Base-by-base conservation (phyloP, 1,140 invertebrate species). In the Scaptomyza montana region DNA sequence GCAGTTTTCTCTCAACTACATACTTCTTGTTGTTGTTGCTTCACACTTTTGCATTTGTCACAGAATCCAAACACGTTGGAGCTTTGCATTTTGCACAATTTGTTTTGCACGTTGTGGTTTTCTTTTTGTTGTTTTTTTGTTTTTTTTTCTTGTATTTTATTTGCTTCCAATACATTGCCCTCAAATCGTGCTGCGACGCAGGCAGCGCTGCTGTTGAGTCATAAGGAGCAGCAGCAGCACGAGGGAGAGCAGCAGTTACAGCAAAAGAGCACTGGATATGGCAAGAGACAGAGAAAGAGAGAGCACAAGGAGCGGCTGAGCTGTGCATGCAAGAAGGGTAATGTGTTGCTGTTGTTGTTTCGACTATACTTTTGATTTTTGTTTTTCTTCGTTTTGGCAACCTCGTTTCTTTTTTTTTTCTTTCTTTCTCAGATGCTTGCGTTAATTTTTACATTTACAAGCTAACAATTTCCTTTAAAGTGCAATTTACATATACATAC, bases 11-110 rank as follows among this genome's bases (percentile, higher is more conserved):
- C 30, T 33, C 59, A 28, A 13, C 45, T 54, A 47, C 16, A 16
- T 16, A 16, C 63, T 68, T 70, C 46, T 66, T 74, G 60, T 71
- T 82, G 74, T 69, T 63, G 55, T 50, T 60, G 59, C 59, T 71
- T 80, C 45, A 57, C 66, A 76, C 63, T 75, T 75, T 80, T 80
- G 71, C 73, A 78, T 84, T 73, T 73, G 56, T 73, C 70, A 72
- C 54, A 54, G 67, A 59, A 60, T 13, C 13, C 47, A 43, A 60
- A 67, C 63, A 54, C 49, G 41, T 72, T 51, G 30, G 39, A 55
- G 41, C 63, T 62, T 67, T 74, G 62, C 50, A 77, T 80, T 86
- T 84, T 85, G 55, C 80, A 77, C 69, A 86, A 79, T 84, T 86
- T 86, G 65, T 81, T 85, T 80, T 66, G 69, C 69, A 72, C 65